Evolutionary conservation across 1,140 invertebrate species (phyloP).

Genomic region (Drosophila willistoni): DNA sequence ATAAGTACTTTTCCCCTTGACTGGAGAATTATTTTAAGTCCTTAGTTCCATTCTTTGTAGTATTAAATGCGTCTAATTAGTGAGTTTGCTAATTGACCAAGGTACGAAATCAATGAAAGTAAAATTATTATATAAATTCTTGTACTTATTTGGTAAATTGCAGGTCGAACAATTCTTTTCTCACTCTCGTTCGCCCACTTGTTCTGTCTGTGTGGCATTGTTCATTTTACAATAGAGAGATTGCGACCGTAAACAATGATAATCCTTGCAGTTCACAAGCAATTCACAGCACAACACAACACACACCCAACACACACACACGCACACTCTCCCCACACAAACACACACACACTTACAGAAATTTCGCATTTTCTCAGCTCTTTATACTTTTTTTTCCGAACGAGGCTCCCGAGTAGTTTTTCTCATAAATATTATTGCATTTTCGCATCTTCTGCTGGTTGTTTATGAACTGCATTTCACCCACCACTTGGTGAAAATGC

Average conservation of each 20-base stretch:
- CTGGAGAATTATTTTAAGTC: no score
- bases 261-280: conserved; percentile 31
- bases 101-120: neutral
- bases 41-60: no score
- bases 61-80: no score
- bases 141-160: no score
- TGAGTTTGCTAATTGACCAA: neutral
- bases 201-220: conserved; percentile 24
- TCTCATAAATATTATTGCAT: conserved; percentile 62
- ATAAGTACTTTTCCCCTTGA: no score
- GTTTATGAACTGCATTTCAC: conserved; percentile 54
- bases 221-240: conserved; percentile 32
- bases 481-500: conserved; percentile 45
- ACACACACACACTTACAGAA: conserved; percentile 26
- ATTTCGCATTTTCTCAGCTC: conserved; percentile 50
- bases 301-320: conserved; percentile 4
- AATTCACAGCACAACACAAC: conserved; percentile 20
- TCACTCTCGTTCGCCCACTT: no score
- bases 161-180: neutral
- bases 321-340: conserved; percentile 20
- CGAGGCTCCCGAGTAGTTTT: conserved; percentile 25
- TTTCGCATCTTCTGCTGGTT: conserved; percentile 55
- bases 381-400: conserved; percentile 29
- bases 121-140: neutral
- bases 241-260: conserved; percentile 51